Conservation (phyloP, 2,113 vertebrate genomes). For the Porphyrio hochstetteri region DNA sequence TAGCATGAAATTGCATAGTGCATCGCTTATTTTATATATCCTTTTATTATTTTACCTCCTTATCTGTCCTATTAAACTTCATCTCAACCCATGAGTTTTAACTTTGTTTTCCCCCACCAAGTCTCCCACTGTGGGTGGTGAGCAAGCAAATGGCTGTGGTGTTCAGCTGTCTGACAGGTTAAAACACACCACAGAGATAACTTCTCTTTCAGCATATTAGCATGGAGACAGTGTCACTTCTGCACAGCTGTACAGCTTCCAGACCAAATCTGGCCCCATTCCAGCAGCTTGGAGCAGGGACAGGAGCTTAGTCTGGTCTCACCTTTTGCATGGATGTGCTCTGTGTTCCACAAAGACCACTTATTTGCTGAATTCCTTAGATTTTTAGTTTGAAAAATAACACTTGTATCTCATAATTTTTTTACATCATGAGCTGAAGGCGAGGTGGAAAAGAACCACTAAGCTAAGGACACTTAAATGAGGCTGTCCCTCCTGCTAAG, state of each 20-base stretch:
- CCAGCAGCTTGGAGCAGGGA: not conserved
- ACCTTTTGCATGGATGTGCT: not conserved
- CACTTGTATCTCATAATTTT: not conserved
- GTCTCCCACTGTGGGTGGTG: too few relatives aligned
- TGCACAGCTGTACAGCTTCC: not conserved
- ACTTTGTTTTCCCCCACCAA: too few relatives aligned
- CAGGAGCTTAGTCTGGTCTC: not conserved
- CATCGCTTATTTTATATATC: too few relatives aligned
- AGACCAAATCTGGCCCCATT: rapidly evolving
- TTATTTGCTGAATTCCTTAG: not conserved
- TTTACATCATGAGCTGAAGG: not conserved
- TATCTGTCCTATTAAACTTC: too few relatives aligned
- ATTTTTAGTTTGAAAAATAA: not conserved
- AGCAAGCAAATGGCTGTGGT: too few relatives aligned
- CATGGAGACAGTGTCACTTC: not conserved
- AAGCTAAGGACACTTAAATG: not conserved
- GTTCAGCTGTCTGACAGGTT: too few relatives aligned
- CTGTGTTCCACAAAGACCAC: not conserved
- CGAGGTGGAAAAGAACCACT: not conserved
- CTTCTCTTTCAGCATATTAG: not conserved
- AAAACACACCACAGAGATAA: not conserved
- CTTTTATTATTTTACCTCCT: too few relatives aligned
- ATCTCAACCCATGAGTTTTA: too few relatives aligned
- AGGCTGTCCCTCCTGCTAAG: not conserved
- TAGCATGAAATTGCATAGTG: too few relatives aligned